A percentile compares a stretch with the other conserved stretches of the same genome.
Evolutionary conservation across 2,797 vertebrate species (phyloP).

Genomic region (Alauda arvensis): DNA sequence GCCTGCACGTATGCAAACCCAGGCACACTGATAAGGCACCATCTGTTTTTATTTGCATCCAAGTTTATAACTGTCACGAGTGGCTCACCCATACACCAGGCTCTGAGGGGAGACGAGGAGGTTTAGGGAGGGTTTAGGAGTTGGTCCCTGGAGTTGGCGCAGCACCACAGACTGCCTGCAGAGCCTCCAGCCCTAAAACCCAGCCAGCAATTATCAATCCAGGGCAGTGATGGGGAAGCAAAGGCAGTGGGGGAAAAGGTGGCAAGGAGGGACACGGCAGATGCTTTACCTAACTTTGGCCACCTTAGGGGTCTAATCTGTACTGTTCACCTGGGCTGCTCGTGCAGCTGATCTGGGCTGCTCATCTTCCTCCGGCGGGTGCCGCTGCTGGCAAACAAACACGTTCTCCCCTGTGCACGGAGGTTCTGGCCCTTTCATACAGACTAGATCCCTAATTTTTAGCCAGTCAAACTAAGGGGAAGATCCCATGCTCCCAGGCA

Average conservation of each 20-base stretch:
- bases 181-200: not conserved
- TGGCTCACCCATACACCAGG: rapidly evolving
- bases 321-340: not conserved
- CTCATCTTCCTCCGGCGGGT: not conserved
- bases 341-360: not conserved
- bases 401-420: rapidly evolving
- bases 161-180: rapidly evolving
- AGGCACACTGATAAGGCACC: not conserved
- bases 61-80: not conserved
- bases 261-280: not conserved
- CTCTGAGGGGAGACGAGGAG: rapidly evolving
- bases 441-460: not conserved
- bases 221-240: not conserved
- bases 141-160: not conserved
- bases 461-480: not conserved
- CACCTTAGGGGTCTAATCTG: constrained; percentile 1
- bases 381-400: not conserved
- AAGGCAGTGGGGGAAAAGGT: not conserved
- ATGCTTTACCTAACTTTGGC: not conserved
- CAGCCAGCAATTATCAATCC: not conserved
- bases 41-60: constrained; percentile 24
- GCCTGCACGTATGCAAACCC: not conserved
- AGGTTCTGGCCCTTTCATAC: not conserved
- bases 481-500: rapidly evolving
- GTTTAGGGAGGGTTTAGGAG: not conserved